Percentiles rank a stretch among this genome's conserved stretches.
Conservation (phyloP, 2,113 vertebrate species). For the Coptodon rendalli region DNA sequence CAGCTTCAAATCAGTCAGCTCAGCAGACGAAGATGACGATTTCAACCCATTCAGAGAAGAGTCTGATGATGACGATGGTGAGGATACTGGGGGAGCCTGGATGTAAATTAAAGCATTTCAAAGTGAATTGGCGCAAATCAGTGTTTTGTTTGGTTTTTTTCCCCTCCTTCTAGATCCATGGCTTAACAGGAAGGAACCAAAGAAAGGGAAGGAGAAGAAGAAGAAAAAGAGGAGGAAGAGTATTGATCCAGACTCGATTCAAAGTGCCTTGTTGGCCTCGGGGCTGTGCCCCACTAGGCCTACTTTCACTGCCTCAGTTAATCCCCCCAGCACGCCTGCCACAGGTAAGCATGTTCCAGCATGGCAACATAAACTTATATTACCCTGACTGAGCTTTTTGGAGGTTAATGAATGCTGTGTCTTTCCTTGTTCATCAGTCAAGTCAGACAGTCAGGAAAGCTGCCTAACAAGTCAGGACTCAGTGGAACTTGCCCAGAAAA, state of each 20-base stretch:
- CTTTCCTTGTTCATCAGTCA: conserved; percentile 60
- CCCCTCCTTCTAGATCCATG: conserved; percentile 82
- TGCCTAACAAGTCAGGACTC: conserved; percentile 93
- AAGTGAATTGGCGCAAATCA: not conserved
- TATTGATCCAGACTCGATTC: conserved; percentile 97
- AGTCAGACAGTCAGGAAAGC: conserved; percentile 79
- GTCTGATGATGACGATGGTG: conserved; percentile 91
- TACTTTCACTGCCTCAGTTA: conserved; percentile 81
- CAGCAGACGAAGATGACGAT: conserved; percentile 87
- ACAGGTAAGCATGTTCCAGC: conserved; percentile 37
- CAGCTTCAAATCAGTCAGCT: conserved; percentile 91
- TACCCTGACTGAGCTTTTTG: not conserved
- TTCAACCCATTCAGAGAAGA: conserved; percentile 97
- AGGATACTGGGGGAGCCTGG: conserved; percentile 27
- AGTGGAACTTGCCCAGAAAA: conserved; percentile 91
- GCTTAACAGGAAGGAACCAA: conserved; percentile 94
- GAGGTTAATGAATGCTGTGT: not conserved
- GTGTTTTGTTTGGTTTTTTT: accelerated
- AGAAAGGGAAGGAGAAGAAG: conserved; percentile 91
- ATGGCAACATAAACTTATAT: not conserved
- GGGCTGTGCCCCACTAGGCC: conserved; percentile 91
- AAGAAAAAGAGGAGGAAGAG: conserved; percentile 81
- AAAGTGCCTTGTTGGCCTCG: conserved; percentile 99
- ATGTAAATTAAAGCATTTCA: not conserved
- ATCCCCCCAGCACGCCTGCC: conserved; percentile 64